Conservation (phyloP, 2,797 vertebrate genomes). For the Urocyon cinereoargenteus region DNA sequence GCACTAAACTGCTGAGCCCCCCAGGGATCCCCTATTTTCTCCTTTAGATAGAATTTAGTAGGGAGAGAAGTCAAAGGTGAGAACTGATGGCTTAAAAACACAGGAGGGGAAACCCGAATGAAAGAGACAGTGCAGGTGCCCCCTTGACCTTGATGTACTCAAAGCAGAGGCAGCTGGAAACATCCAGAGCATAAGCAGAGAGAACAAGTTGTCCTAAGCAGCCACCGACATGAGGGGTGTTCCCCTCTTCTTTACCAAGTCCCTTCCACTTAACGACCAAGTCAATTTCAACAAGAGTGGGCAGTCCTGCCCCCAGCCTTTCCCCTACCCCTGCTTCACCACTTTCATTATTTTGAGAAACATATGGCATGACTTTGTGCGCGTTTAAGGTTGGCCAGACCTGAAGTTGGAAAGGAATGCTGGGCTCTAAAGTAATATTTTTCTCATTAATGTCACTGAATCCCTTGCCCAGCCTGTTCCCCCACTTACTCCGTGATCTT, state of each 20-base stretch:
- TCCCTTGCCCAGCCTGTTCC: neutral
- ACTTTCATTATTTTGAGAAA: neutral
- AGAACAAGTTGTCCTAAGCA: neutral
- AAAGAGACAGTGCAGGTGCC: neutral
- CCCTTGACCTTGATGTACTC: neutral
- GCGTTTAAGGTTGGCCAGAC: neutral
- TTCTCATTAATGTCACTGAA: constrained; percentile 40
- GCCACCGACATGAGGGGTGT: neutral
- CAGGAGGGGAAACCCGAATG: neutral
- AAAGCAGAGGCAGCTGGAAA: neutral
- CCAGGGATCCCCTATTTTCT: neutral
- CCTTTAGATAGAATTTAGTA: neutral
- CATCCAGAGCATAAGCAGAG: neutral
- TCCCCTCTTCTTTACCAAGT: neutral
- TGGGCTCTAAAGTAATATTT: neutral
- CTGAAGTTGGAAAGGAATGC: neutral
- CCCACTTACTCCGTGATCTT: neutral
- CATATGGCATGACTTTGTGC: neutral
- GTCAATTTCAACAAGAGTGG: neutral
- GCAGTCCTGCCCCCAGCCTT: too few species aligned
- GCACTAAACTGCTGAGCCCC: too few species aligned
- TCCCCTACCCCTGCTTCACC: neutral
- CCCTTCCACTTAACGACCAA: neutral
- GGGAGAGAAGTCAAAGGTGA: neutral
- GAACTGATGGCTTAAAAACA: neutral